These are phyloP conservation scores for Globia sparganii DNA, from an alignment of 2,888 invertebrate genomes.

Conservation along the genomic window DNA sequence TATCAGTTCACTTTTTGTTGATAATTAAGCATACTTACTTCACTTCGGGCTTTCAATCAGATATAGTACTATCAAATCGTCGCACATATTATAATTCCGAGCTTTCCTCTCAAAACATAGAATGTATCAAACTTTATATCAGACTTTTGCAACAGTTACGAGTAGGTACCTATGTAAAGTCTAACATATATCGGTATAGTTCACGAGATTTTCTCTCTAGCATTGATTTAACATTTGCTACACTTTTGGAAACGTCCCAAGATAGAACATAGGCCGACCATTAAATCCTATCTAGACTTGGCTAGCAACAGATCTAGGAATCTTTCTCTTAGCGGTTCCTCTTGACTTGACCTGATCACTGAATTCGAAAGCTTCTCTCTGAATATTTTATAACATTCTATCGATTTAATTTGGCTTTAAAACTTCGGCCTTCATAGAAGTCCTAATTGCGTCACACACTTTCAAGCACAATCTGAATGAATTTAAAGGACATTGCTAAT, in stretches of 20 bases:
- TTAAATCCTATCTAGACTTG: conserved; percentile 10
- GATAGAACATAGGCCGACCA: conserved; percentile 13
- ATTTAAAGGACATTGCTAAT: background rate
- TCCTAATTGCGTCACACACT: background rate
- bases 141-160: background rate
- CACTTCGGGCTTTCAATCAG: background rate
- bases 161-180: background rate
- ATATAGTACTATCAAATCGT: too few relatives aligned
- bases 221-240: conserved; percentile 37
- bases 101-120: background rate
- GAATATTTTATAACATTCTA: conserved; percentile 2
- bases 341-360: background rate
- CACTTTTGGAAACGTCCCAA: conserved; percentile 43
- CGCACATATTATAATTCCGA: background rate
- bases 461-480: background rate
- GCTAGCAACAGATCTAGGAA: conserved; percentile 28
- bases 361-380: background rate
- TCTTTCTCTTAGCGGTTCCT: conserved; percentile 6
- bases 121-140: background rate
- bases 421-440: background rate
- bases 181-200: background rate
- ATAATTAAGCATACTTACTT: background rate
- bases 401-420: background rate
- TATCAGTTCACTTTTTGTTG: background rate
- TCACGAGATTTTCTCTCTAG: background rate